Percentiles rank a stretch among this genome's conserved stretches.
Conservation (phyloP, 2,113 vertebrate species). For the Boulengeromyrus knoepffleri region DNA sequence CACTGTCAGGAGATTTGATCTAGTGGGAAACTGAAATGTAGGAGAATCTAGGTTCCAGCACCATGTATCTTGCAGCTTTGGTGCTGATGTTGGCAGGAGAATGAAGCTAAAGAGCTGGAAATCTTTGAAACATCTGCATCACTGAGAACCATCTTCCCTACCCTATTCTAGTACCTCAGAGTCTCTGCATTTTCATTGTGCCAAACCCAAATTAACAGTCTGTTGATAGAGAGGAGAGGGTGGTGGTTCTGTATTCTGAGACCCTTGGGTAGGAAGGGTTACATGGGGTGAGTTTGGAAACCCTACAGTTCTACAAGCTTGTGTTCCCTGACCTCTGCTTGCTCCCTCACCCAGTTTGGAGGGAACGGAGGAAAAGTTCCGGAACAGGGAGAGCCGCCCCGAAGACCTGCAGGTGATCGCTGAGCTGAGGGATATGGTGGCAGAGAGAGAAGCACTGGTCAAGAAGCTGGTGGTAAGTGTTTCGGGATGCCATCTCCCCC, state of each 20-base stretch:
- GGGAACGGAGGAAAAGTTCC: constrained; percentile 92
- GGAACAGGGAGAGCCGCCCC: constrained; percentile 86
- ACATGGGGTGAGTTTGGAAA: neutral
- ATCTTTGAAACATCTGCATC: neutral
- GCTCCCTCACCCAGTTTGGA: constrained; percentile 68
- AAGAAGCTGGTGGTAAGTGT: constrained; percentile 94
- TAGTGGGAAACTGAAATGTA: neutral
- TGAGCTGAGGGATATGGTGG: constrained; percentile 91
- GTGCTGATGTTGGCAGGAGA: neutral
- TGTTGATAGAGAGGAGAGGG: neutral
- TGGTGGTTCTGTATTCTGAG: neutral
- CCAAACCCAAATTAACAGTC: neutral
- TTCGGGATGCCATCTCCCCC: neutral
- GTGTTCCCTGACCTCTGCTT: neutral
- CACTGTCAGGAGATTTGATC: neutral
- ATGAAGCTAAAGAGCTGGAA: neutral
- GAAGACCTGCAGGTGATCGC: constrained; percentile 92
- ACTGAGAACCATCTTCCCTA: neutral
- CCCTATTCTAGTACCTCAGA: neutral
- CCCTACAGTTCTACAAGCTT: neutral
- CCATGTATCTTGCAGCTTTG: neutral
- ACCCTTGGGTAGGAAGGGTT: neutral
- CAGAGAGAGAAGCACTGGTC: constrained; percentile 89
- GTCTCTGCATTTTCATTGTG: neutral
- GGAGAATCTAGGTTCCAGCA: neutral